Base-by-base conservation (phyloP, 1,140 invertebrate genomes). In the Drosophila arawakana region DNA sequence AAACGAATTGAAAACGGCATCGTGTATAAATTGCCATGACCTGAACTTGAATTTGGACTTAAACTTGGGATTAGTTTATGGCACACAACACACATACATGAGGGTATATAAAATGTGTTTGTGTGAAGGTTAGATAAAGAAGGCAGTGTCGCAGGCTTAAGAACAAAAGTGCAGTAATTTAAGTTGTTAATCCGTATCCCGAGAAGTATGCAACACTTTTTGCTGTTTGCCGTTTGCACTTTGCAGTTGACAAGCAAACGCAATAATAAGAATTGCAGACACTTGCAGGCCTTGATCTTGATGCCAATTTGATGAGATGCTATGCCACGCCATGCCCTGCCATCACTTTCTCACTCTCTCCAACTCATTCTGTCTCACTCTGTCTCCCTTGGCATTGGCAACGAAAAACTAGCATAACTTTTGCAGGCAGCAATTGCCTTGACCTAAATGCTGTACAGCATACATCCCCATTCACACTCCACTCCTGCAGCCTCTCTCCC, bases 221-320 rank as follows among this genome's bases (percentile, higher is more conserved):
- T 63, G 52, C 34, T 18, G 34, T 70, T 62, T 63, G 52, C 34
- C 18, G 34, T 70, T 62, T 63, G 52, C 52, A 39, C 52, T 15
- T 37, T 3, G 43, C 25, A 61, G 25, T 9, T 30, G 58, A 75
- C 67, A 75, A 63, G 73, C 43, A 71, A 71, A 70, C 71, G 67
- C 73, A 75, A 71, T 71, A 75, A 75, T 63, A 63, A 15, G 63
- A 60, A 68, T 55, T 60, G 71, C 65, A 54, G 65, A 52, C 47
- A 52, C 50, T 37, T 15, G 34, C 52, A 55, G n/a, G 50, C 83
- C 83, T 80, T 86, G 83, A 86, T 86, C 83, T 86, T 86, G 84
- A 88, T 83, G 70, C 63, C 79, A 77, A 77, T 86, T 74, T 82
- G 55, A 86, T 82, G 83, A 11, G 35, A 46, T 30, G 37, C 35